Evolutionary conservation across 2,888 invertebrate genomes (phyloP).

Genomic region (Protodeltote pygarga): DNA sequence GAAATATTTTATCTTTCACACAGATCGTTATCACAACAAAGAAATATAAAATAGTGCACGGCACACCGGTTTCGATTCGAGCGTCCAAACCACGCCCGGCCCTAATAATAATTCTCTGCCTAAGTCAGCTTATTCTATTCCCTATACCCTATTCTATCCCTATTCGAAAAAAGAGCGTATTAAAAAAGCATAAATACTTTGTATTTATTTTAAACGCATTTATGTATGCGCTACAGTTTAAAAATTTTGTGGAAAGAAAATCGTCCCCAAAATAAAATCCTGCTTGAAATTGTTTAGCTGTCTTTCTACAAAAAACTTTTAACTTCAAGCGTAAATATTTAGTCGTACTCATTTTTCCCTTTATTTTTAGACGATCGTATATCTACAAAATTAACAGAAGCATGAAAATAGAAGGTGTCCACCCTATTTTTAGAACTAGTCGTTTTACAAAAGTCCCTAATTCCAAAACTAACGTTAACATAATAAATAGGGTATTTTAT

Average conservation of each 20-base stretch:
- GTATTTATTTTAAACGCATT: too few relatives aligned
- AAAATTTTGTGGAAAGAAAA: too few relatives aligned
- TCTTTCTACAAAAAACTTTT: too few relatives aligned
- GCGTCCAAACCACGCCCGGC: background rate
- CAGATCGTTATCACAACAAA: conserved; percentile 9
- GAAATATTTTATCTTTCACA: conserved; percentile 29
- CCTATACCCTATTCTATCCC: too few relatives aligned
- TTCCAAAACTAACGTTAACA: conserved; percentile 5
- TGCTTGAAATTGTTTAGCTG: too few relatives aligned
- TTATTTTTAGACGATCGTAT: too few relatives aligned
- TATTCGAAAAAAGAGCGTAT: too few relatives aligned
- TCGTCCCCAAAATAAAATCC: too few relatives aligned
- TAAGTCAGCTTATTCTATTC: background rate
- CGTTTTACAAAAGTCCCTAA: conserved; percentile 6
- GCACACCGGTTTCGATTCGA: background rate
- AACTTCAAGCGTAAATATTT: too few relatives aligned
- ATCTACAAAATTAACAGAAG: background rate
- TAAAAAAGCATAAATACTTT: too few relatives aligned
- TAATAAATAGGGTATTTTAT: conserved; percentile 1
- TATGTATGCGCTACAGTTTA: too few relatives aligned
- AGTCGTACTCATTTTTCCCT: too few relatives aligned
- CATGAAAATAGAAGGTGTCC: background rate
- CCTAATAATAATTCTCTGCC: background rate
- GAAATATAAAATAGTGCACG: conserved; percentile 18
- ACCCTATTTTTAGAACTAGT: conserved; percentile 7